These are phyloP conservation scores for Paraplagusia blochii DNA, from an alignment of 2,113 vertebrate genomes.

Conservation along the genomic window DNA sequence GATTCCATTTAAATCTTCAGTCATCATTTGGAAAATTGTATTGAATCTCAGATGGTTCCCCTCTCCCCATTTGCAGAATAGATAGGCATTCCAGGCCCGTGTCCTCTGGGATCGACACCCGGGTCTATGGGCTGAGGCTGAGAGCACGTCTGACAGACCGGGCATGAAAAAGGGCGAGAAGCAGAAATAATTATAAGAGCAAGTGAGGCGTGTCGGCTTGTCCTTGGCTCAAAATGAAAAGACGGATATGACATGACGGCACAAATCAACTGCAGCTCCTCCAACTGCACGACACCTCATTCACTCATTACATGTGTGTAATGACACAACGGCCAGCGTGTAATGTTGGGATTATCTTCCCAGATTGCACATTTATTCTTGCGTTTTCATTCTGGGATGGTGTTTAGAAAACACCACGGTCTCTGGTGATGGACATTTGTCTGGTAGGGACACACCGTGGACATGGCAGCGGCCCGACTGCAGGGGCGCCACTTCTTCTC, in stretches of 20 bases:
- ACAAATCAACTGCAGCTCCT: constrained; percentile 48
- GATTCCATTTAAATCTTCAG: constrained; percentile 60
- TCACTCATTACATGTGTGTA: constrained; percentile 62
- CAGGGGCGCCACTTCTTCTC: constrained; percentile 63
- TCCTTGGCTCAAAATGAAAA: constrained; percentile 68
- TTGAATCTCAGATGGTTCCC: constrained; percentile 46
- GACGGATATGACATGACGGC: constrained; percentile 61
- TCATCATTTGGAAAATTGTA: constrained; percentile 60
- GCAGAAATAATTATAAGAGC: constrained; percentile 74
- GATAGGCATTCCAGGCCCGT: constrained; percentile 46
- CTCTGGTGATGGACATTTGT: too few relatives aligned
- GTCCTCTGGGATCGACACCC: constrained; percentile 60
- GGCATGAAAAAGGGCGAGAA: constrained; percentile 61
- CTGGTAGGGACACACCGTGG: constrained; percentile 6
- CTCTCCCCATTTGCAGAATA: constrained; percentile 33
- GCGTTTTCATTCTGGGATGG: constrained; percentile 21
- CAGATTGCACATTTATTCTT: constrained; percentile 39
- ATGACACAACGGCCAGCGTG: constrained; percentile 52
- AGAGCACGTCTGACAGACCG: constrained; percentile 50
- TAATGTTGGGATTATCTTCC: constrained; percentile 38
- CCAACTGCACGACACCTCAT: constrained; percentile 56
- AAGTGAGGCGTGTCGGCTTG: constrained; percentile 65
- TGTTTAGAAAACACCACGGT: too few relatives aligned
- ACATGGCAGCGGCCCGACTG: constrained; percentile 33
- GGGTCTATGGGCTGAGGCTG: constrained; percentile 34